Conservation (phyloP, 1,140 invertebrate genomes). For the Sinella curviseta region DNA sequence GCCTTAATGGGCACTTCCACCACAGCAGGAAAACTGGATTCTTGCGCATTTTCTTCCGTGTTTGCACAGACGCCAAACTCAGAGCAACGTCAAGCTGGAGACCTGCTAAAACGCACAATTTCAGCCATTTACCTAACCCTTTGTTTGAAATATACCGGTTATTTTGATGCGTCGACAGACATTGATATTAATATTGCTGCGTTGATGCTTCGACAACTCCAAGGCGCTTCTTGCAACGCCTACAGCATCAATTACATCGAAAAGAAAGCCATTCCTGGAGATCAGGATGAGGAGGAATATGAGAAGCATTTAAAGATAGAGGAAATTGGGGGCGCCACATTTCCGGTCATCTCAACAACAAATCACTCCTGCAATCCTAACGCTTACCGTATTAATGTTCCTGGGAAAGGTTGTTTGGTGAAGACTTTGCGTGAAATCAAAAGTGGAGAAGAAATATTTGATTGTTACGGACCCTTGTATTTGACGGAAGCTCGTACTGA, state of each 20-base stretch:
- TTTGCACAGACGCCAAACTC: constrained; percentile 59
- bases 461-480: constrained; percentile 65
- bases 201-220: constrained; percentile 60
- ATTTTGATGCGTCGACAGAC: constrained; percentile 39
- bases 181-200: constrained; percentile 54
- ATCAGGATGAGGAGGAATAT: constrained; percentile 52
- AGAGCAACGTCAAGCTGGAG: constrained; percentile 54
- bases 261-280: constrained; percentile 44
- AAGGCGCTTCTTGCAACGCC: constrained; percentile 65
- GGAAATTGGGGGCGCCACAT: constrained; percentile 63
- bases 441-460: constrained; percentile 61
- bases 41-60: constrained; percentile 53
- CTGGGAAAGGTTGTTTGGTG: constrained; percentile 57
- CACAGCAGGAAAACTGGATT: constrained; percentile 54
- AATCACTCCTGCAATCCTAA: constrained; percentile 58
- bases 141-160: constrained; percentile 57
- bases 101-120: constrained; percentile 59
- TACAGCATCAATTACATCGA: constrained; percentile 64
- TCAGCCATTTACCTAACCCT: constrained; percentile 61
- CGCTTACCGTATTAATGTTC: constrained; percentile 33
- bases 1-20: constrained; percentile 37
- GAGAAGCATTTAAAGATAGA: constrained; percentile 48
- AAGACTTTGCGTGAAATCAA: constrained; percentile 57
- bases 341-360: constrained; percentile 63
- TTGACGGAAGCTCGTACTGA: constrained; percentile 54